Conservation (phyloP, 2,888 invertebrate species). For the Blera fallax region DNA sequence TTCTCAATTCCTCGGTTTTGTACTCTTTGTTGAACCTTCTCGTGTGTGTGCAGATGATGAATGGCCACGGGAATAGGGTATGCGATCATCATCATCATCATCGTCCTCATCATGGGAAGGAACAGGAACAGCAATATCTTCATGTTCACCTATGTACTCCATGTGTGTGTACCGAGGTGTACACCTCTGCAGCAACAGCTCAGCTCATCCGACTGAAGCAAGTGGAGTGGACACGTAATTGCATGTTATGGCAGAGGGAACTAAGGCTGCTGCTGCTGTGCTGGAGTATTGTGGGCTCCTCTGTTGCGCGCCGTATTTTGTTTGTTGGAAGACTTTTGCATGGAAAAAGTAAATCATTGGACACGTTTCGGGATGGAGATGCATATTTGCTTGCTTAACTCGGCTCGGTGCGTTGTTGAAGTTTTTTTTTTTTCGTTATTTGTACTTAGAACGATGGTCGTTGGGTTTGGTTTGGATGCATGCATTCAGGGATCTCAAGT, state of each 20-base stretch:
- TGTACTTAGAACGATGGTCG: conserved; percentile 19
- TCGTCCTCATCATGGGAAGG: conserved; percentile 19
- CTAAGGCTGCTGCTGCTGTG: conserved; percentile 16
- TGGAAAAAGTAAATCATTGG: conserved; percentile 67
- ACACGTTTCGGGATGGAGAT: conserved; percentile 63
- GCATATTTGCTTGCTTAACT: conserved; percentile 35
- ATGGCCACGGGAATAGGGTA: conserved; percentile 53
- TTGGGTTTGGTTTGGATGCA: conserved; percentile 52
- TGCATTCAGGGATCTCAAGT: conserved; percentile 42
- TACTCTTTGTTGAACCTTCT: conserved; percentile 26
- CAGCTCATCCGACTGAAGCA: conserved; percentile 55
- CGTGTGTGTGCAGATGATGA: conserved; percentile 61
- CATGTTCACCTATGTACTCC: conserved; percentile 27
- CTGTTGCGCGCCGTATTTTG: conserved; percentile 15
- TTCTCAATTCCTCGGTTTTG: conserved; percentile 56
- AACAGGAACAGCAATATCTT: conserved; percentile 62
- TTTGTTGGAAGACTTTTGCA: conserved; percentile 13
- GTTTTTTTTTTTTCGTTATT: conserved; percentile 15
- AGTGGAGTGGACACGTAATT: conserved; percentile 72
- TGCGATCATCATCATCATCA: conserved; percentile 56
- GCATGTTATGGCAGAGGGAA: conserved; percentile 67
- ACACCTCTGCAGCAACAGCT: conserved; percentile 41
- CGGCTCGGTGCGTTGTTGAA: conserved; percentile 36
- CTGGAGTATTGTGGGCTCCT: conserved; percentile 34
- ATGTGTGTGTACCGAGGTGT: not conserved